A percentile compares a stretch with the other conserved stretches of the same genome.
These are phyloP conservation scores for Enteromius radiatus DNA, from an alignment of 2,797 vertebrate species.

Conservation along the genomic window DNA sequence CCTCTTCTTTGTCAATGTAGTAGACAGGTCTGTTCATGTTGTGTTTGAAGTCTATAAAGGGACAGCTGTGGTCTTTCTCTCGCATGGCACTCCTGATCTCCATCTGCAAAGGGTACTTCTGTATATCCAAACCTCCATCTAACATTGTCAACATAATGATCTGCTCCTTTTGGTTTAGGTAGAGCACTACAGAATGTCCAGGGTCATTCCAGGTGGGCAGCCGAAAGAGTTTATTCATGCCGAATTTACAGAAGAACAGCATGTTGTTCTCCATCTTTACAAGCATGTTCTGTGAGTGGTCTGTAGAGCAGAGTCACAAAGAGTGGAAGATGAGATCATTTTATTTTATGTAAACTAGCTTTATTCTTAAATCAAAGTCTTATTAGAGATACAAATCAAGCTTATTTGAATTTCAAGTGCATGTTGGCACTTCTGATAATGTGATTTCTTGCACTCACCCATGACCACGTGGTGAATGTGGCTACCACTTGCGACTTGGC, in stretches of 20 bases:
- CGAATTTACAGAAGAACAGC: slow-evolving; percentile 48
- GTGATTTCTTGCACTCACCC: slow-evolving; percentile 36
- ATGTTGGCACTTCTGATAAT: not conserved
- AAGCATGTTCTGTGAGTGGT: slow-evolving; percentile 43
- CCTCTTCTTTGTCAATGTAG: slow-evolving; percentile 39
- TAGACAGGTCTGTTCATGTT: slow-evolving; percentile 34
- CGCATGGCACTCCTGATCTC: slow-evolving; percentile 28
- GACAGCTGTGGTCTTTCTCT: slow-evolving; percentile 18
- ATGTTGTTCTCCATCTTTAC: slow-evolving; percentile 58
- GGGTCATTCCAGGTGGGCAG: slow-evolving; percentile 38
- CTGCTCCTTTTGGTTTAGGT: slow-evolving; percentile 34
- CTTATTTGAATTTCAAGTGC: not conserved
- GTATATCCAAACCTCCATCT: not conserved
- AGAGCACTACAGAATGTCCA: slow-evolving; percentile 1
- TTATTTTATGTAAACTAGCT: not conserved
- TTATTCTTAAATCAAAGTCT: not conserved
- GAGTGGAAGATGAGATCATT: not conserved
- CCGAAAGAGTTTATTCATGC: slow-evolving; percentile 20
- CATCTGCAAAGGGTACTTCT: slow-evolving; percentile 42
- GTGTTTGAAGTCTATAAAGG: slow-evolving; percentile 40
- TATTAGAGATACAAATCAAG: not conserved
- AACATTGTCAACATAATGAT: slow-evolving; percentile 2
- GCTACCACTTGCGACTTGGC: not conserved
- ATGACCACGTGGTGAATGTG: slow-evolving; percentile 44
- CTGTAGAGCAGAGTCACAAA: slow-evolving; percentile 27